Conservation (phyloP, 2,797 vertebrate species). For the Gymnoscopelus microlampas region DNA sequence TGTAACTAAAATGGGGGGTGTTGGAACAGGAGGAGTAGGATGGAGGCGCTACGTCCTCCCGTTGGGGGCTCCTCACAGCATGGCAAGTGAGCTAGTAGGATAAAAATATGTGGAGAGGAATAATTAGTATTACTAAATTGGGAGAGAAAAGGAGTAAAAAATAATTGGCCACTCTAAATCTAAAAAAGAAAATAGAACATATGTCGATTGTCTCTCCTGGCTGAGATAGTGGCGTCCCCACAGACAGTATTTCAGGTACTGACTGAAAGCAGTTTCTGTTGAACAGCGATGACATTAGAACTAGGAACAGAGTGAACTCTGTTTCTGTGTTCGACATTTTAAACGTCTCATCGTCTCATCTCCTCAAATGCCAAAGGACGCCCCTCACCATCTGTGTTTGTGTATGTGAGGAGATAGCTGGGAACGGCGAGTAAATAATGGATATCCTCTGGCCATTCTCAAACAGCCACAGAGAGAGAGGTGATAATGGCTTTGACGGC, state of each 20-base stretch:
- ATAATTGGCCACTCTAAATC: too few relatives aligned
- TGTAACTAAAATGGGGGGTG: too few relatives aligned
- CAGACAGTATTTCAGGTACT: conserved; percentile 10
- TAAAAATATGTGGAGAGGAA: too few relatives aligned
- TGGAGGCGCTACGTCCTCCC: too few relatives aligned
- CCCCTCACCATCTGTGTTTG: conserved; percentile 49
- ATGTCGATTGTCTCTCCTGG: conserved; percentile 6
- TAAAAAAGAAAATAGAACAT: neutral
- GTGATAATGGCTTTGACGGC: conserved; percentile 25
- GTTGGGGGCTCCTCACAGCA: too few relatives aligned
- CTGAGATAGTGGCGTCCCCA: neutral
- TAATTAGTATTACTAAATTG: too few relatives aligned
- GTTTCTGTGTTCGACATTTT: conserved; percentile 33
- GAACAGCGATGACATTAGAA: conserved; percentile 26
- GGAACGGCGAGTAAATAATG: conserved; percentile 50
- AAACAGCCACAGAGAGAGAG: conserved; percentile 9
- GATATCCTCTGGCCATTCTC: conserved; percentile 25
- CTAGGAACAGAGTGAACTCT: conserved; percentile 19
- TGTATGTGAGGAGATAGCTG: conserved; percentile 4
- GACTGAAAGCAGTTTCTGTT: conserved; percentile 16
- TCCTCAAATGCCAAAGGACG: conserved; percentile 31
- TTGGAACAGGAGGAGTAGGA: too few relatives aligned
- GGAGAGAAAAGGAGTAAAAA: too few relatives aligned
- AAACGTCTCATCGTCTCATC: conserved; percentile 44
- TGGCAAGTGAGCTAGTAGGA: too few relatives aligned